A percentile compares a stretch with the other conserved stretches of the same genome.
Conservation (phyloP, 2,797 vertebrate genomes). For the Eulemur mongoz region DNA sequence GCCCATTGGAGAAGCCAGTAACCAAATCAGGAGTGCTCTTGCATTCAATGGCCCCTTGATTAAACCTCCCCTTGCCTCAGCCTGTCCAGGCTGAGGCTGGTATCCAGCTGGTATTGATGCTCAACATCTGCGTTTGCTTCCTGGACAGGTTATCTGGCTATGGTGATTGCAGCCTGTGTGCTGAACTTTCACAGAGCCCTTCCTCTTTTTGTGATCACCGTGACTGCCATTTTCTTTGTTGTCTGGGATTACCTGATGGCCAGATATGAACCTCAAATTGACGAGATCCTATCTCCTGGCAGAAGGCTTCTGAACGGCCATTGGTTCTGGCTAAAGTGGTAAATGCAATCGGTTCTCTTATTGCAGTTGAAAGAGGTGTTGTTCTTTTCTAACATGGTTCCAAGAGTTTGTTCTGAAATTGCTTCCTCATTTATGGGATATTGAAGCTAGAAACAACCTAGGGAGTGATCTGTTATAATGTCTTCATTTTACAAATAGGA, state of each 20-base stretch:
- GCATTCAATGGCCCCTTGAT: not conserved
- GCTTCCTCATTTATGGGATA: not conserved
- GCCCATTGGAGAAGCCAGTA: not conserved
- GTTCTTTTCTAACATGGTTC: not conserved
- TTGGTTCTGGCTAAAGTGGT: conserved; percentile 91
- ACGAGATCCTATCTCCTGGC: conserved; percentile 80
- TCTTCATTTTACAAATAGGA: conserved; percentile 45
- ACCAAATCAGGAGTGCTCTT: not conserved
- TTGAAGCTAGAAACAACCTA: not conserved
- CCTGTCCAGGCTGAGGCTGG: not conserved
- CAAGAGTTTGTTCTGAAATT: conserved; percentile 19
- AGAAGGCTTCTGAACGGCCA: conserved; percentile 80
- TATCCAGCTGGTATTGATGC: not conserved
- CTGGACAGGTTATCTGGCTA: conserved; percentile 85
- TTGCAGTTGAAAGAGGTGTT: not conserved
- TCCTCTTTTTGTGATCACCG: conserved; percentile 88
- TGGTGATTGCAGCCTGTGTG: conserved; percentile 88
- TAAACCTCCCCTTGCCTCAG: not conserved
- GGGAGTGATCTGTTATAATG: not conserved
- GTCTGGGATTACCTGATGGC: conserved; percentile 89
- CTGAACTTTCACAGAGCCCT: conserved; percentile 90
- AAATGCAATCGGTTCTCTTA: conserved; percentile 69
- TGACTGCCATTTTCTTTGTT: conserved; percentile 87
- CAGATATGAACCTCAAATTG: conserved; percentile 85
- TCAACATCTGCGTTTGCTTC: conserved; percentile 61